Evolutionary conservation across 2,888 invertebrate genomes (phyloP).

Genomic region (Tethea ocularis): DNA sequence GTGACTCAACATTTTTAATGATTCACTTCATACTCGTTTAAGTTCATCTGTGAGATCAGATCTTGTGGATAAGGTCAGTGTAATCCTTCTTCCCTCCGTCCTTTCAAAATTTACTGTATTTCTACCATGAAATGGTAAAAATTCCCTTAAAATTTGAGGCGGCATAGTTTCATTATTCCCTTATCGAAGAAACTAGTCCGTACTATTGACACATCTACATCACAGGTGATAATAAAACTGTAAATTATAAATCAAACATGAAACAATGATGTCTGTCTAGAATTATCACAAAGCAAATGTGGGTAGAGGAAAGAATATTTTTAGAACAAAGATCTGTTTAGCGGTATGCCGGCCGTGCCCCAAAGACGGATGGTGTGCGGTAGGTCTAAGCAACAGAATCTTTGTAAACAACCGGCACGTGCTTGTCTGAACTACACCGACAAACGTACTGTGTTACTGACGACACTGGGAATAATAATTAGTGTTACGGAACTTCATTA

Average conservation of each 20-base stretch:
- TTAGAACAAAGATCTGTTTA: conserved; percentile 31
- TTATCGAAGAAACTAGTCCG: background rate
- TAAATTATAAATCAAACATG: conserved; percentile 34
- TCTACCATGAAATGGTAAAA: too few species aligned
- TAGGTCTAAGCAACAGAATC: conserved; percentile 61
- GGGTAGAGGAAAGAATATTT: conserved; percentile 31
- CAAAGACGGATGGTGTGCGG: conserved; percentile 46
- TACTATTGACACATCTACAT: conserved; percentile 7
- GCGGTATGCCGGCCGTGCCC: conserved; percentile 19
- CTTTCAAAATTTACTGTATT: too few species aligned
- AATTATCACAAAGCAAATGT: conserved; percentile 50
- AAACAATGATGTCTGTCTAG: conserved; percentile 43
- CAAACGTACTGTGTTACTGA: conserved; percentile 46
- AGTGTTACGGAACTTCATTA: conserved; percentile 6
- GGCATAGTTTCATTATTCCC: background rate
- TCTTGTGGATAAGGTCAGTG: too few species aligned
- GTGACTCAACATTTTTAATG: conserved; percentile 54
- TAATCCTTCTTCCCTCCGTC: too few species aligned
- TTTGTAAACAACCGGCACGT: conserved; percentile 60
- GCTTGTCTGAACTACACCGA: conserved; percentile 50
- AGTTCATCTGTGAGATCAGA: too few species aligned
- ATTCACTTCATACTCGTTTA: too few species aligned
- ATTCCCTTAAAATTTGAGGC: background rate
- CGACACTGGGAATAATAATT: conserved; percentile 16
- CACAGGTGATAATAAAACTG: conserved; percentile 7